phyloP scores from a whole-genome alignment of 2,797 vertebrate species.

The Austrolebias charrua region DNA sequence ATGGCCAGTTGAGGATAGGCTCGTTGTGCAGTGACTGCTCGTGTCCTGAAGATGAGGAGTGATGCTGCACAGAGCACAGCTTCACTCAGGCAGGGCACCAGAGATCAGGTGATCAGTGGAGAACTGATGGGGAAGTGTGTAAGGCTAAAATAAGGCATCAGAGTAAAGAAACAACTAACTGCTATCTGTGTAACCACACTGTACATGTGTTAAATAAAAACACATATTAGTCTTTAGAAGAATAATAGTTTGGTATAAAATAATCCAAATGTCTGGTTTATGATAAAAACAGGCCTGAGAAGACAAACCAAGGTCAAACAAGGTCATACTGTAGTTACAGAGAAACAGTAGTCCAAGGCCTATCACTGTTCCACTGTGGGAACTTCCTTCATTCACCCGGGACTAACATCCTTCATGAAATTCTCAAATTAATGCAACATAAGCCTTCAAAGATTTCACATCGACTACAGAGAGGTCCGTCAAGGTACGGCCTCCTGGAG shows the following conservation, averaged over 20 bases:
- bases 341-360: constrained; percentile 1
- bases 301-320: constrained; percentile 5
- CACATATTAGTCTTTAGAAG: background rate
- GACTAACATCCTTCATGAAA: constrained; percentile 47
- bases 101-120: constrained; percentile 43
- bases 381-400: constrained; percentile 12
- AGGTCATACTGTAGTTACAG: constrained; percentile 1
- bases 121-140: constrained; percentile 7
- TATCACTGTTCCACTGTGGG: constrained; percentile 14
- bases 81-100: constrained; percentile 53
- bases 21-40: constrained; percentile 8
- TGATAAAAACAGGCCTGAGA: constrained; percentile 5
- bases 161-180: constrained; percentile 31
- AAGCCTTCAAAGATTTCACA: constrained; percentile 34
- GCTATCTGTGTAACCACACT: background rate
- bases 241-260: background rate
- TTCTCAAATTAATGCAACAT: constrained; percentile 38
- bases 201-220: background rate
- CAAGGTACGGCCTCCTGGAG: constrained; percentile 40
- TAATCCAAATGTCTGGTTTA: background rate
- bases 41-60: constrained; percentile 1
- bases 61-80: constrained; percentile 14
- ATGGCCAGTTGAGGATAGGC: constrained; percentile 17
- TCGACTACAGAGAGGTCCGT: constrained; percentile 45
- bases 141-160: constrained; percentile 61